phyloP scores from a whole-genome alignment of 2,797 vertebrate genomes.

The Chromobotia macracanthus region DNA sequence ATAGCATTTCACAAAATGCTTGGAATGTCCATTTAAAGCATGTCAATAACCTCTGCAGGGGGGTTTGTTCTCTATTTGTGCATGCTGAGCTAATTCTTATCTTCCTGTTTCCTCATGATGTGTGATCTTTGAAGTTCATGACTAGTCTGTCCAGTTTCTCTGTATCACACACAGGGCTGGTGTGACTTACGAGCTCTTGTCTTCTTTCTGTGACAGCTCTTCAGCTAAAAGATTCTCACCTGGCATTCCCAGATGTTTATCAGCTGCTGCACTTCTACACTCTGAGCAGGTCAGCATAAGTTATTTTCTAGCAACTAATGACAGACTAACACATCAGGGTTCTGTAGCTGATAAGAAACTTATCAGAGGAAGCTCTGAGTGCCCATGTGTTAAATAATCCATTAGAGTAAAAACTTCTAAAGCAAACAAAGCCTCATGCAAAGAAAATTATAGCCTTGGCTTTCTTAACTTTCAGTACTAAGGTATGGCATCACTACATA shows the following conservation, averaged over 20 bases:
- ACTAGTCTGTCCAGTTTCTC: slow-evolving; percentile 52
- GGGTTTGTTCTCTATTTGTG: slow-evolving; percentile 8
- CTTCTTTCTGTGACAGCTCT: slow-evolving; percentile 69
- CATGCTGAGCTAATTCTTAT: background rate
- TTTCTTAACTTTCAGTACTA: background rate
- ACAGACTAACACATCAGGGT: background rate
- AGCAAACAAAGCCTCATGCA: background rate
- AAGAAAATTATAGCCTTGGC: background rate
- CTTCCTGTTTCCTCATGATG: slow-evolving; percentile 32
- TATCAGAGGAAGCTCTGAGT: background rate
- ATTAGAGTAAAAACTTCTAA: too few species aligned
- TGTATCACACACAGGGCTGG: background rate
- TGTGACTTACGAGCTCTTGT: background rate
- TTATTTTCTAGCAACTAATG: background rate
- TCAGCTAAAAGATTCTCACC: slow-evolving; percentile 77
- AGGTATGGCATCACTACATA: background rate
- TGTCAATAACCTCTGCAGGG: background rate
- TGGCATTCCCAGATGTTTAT: slow-evolving; percentile 80
- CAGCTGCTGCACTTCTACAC: slow-evolving; percentile 84
- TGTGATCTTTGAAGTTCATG: slow-evolving; percentile 16
- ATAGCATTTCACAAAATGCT: background rate
- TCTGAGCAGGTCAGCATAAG: slow-evolving; percentile 79
- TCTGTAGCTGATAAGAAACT: background rate
- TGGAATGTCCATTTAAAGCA: background rate
- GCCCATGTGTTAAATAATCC: background rate